Evolutionary conservation across 2,797 vertebrate species (phyloP).

Genomic region (Anolis apletophallus): DNA sequence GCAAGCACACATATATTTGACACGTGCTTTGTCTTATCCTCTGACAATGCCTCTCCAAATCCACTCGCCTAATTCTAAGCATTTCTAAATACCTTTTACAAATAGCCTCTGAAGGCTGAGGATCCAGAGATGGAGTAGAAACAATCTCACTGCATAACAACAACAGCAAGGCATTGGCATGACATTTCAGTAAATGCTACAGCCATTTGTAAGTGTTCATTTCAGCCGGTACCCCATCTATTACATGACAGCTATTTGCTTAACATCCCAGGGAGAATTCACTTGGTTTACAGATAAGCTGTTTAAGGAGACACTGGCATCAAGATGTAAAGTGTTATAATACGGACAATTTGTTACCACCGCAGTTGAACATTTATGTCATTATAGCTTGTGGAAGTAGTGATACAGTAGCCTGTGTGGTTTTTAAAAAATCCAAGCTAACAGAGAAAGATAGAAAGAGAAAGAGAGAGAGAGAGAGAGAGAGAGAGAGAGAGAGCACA

Average conservation of each 20-base stretch:
- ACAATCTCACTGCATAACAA: conserved; percentile 73
- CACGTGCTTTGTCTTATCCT: neutral
- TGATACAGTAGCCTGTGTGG: neutral
- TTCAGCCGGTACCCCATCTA: conserved; percentile 73
- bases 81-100: conserved; percentile 67
- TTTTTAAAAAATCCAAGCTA: conserved; percentile 1
- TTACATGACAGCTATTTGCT: conserved; percentile 72
- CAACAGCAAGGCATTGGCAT: conserved; percentile 74
- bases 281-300: conserved; percentile 64
- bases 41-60: neutral
- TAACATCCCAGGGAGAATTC: conserved; percentile 67
- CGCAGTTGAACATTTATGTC: conserved; percentile 46
- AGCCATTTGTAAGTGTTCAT: conserved; percentile 81
- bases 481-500: neutral
- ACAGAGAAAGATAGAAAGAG: neutral
- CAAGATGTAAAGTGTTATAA: conserved; percentile 74
- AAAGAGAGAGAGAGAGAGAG: neutral
- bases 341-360: conserved; percentile 70
- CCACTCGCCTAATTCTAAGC: fast-evolving
- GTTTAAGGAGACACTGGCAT: conserved; percentile 55
- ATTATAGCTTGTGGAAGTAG: conserved; percentile 44
- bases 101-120: conserved; percentile 69
- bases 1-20: neutral
- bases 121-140: conserved; percentile 64
- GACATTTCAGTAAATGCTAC: conserved; percentile 81